Evolutionary conservation across 2,797 vertebrate species (phyloP).

Genomic region (Podargus strigoides): DNA sequence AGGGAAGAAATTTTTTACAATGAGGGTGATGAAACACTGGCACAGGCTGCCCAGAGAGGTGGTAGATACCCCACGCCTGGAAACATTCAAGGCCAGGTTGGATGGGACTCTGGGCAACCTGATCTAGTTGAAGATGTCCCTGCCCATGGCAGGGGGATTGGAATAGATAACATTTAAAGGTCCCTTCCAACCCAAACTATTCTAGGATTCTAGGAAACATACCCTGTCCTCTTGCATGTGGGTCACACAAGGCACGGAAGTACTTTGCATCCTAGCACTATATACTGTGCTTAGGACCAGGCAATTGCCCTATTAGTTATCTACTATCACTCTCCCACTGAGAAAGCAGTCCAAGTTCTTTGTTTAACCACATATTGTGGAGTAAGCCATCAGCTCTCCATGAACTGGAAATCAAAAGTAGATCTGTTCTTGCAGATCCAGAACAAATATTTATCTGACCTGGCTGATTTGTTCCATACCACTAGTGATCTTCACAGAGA

Average conservation of each 20-base stretch:
- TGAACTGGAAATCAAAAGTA: background rate
- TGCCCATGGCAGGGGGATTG: too few relatives aligned
- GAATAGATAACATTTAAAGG: background rate
- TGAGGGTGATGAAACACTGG: background rate
- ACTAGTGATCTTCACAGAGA: conserved; percentile 21
- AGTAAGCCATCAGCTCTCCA: background rate
- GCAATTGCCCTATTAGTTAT: background rate
- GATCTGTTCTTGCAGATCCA: background rate
- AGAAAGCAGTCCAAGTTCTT: background rate
- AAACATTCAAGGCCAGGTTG: too few relatives aligned
- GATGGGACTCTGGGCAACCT: background rate
- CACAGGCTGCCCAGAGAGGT: background rate
- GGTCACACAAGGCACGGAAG: background rate
- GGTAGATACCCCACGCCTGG: background rate
- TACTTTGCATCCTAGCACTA: background rate
- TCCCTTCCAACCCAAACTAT: background rate
- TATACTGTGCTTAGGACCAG: background rate
- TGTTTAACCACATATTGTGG: background rate
- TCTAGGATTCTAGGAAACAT: background rate
- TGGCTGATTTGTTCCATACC: background rate
- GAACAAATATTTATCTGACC: conserved; percentile 13
- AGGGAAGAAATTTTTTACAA: background rate
- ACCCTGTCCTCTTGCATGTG: background rate
- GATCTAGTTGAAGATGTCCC: background rate
- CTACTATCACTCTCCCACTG: background rate